A percentile compares a stretch with the other conserved stretches of the same genome.
Conservation (phyloP, 1,140 invertebrate genomes). For the Tetraneura akinire region DNA sequence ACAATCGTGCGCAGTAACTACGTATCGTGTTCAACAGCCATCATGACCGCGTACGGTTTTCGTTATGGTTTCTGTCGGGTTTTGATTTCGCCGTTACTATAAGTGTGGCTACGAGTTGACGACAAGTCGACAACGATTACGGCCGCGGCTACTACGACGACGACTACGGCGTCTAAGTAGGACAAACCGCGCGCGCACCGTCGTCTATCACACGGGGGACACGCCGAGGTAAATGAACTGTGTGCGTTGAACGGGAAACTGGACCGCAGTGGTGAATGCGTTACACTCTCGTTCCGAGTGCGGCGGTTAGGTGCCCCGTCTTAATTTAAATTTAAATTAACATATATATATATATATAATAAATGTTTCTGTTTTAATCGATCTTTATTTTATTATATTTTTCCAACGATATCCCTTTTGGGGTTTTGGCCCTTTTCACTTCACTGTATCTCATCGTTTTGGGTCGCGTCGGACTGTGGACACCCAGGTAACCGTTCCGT, state of each 20-base stretch:
- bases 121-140: neutral
- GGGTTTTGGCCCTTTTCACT: too few species aligned
- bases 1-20: too few species aligned
- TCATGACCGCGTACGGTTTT: neutral
- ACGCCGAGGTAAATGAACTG: constrained; percentile 48
- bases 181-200: constrained; percentile 41
- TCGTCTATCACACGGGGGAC: neutral
- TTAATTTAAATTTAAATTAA: too few species aligned
- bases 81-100: neutral
- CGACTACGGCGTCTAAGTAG: constrained; percentile 31
- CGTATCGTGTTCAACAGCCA: neutral
- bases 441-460: too few species aligned
- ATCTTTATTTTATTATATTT: too few species aligned
- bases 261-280: constrained; percentile 28
- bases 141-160: constrained; percentile 29
- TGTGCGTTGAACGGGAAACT: constrained; percentile 31
- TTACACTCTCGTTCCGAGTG: constrained; percentile 8
- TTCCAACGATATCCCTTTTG: too few species aligned
- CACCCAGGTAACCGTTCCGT: too few species aligned
- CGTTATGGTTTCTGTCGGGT: neutral
- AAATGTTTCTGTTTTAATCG: too few species aligned
- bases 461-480: too few species aligned
- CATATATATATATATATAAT: too few species aligned
- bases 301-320: too few species aligned
- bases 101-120: constrained; percentile 33